Evolutionary conservation across 2,888 invertebrate species (phyloP), one percentile per base, ranked within the genome.

Genomic region (Aspidiotus destructor): DNA sequence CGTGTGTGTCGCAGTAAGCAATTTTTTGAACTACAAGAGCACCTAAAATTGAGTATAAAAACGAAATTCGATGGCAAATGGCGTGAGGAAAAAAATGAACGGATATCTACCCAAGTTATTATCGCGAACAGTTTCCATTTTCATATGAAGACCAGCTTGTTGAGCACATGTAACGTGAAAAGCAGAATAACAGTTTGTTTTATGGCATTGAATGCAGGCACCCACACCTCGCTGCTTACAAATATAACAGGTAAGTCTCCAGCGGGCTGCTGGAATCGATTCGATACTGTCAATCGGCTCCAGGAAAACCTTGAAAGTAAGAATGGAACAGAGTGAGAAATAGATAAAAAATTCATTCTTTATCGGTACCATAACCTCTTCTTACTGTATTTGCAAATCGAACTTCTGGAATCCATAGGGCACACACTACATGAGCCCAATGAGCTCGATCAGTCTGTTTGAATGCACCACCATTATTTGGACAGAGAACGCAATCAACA

Each of bases 141-240:
- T 90, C 96, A 96, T 96, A 76, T 91, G 90, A 1, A 99, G 81
- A 0, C 86, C 93, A 40, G 96, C 95, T 76, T 92, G 93, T 77
- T 97, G 96, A 0, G 98, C 99, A 78, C 99, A 99, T 0, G 99
- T 99, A 5, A 99, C 99, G 78, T 99, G 99, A 80, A 99, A 99
- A 0, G 98, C 97, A 9, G 93, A 90, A 77, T 96, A 97, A 77
- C 97, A 97, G 78, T 91, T 95, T 74, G 87, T 88, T 75, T 94
- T 91, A 79, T 97, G 95, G 77, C 98, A 99, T 79, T 99, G 98
- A 72, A 99, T 97, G 76, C 98, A 98, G 0, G 98, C 97, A 7
- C 98, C 98, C 0, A 89, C 88, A 42, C 89, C 88, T 70, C 89
- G 84, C 75, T 92, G 90, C 75, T 93, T 96, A 79, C 98, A 99